Conservation (phyloP, 1,140 invertebrate species). For the Heterodera schachtii region DNA sequence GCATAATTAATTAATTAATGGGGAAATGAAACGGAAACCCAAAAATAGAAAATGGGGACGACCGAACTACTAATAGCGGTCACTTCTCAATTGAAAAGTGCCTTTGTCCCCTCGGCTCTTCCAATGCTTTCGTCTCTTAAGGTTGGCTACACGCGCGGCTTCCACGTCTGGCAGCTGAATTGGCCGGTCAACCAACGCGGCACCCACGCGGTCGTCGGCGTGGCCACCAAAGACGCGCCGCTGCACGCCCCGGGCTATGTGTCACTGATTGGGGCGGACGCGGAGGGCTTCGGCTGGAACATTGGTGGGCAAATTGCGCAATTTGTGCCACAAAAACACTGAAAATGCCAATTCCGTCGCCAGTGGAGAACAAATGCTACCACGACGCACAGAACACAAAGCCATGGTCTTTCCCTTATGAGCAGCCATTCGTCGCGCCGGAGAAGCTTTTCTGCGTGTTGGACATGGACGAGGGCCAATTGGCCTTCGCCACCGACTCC, state of each 20-base stretch:
- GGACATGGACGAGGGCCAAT: slow-evolving; percentile 98
- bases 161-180: slow-evolving; percentile 97
- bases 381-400: slow-evolving; percentile 45
- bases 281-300: slow-evolving; percentile 98
- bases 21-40: no score
- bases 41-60: no score
- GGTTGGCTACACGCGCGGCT: slow-evolving; percentile 47
- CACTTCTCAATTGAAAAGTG: no score
- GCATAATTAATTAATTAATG: no score
- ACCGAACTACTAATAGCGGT: no score
- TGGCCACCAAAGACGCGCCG: slow-evolving; percentile 76
- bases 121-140: slow-evolving; percentile 2
- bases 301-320: slow-evolving; percentile 67
- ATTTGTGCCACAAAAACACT: neutral
- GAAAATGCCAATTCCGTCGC: neutral
- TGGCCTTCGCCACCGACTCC: slow-evolving; percentile 95
- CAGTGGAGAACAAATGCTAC: slow-evolving; percentile 48
- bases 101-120: no score
- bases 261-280: slow-evolving; percentile 78
- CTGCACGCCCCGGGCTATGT: slow-evolving; percentile 72
- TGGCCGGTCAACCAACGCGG: slow-evolving; percentile 96
- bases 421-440: slow-evolving; percentile 31
- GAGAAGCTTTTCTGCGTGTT: slow-evolving; percentile 82
- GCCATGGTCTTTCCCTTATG: slow-evolving; percentile 38
- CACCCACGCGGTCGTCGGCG: slow-evolving; percentile 97